Percentiles rank a stretch among this genome's conserved stretches.
These are phyloP conservation scores for Drosophila sp. DNA, from an alignment of 1,140 invertebrate genomes.

Conservation along the genomic window DNA sequence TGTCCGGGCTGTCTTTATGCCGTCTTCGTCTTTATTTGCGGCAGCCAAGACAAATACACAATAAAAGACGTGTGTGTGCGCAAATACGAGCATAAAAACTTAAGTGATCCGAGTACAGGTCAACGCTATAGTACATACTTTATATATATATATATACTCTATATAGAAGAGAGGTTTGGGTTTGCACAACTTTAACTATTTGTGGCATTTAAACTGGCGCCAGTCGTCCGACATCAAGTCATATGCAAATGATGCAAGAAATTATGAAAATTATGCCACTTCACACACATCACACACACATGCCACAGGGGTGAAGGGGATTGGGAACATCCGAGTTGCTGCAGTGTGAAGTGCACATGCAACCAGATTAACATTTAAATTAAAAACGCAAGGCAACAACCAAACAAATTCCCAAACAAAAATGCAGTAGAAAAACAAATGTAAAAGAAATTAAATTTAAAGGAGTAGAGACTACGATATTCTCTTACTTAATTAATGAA, in stretches of 20 bases:
- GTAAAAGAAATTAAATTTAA: no score
- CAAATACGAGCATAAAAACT: slow-evolving; percentile 68
- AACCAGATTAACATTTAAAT: slow-evolving; percentile 75
- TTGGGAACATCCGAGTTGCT: background rate
- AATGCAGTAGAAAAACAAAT: slow-evolving; percentile 26
- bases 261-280: slow-evolving; percentile 72
- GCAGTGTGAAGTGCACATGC: slow-evolving; percentile 47
- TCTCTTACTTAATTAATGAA: background rate
- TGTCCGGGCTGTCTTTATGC: slow-evolving; percentile 33
- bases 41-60: slow-evolving; percentile 76
- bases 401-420: slow-evolving; percentile 31
- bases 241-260: slow-evolving; percentile 65
- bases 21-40: slow-evolving; percentile 78
- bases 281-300: slow-evolving; percentile 25
- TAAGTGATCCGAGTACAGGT: slow-evolving; percentile 62
- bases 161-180: background rate
- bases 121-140: slow-evolving; percentile 16
- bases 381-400: slow-evolving; percentile 57
- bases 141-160: no score
- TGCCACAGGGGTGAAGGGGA: background rate
- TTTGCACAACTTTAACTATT: slow-evolving; percentile 54
- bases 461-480: background rate
- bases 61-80: slow-evolving; percentile 66
- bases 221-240: slow-evolving; percentile 40
- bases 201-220: slow-evolving; percentile 58